A percentile compares a stretch with the other conserved stretches of the same genome.
phyloP scores from a whole-genome alignment of 2,797 vertebrate species.

The Menidia menidia region DNA sequence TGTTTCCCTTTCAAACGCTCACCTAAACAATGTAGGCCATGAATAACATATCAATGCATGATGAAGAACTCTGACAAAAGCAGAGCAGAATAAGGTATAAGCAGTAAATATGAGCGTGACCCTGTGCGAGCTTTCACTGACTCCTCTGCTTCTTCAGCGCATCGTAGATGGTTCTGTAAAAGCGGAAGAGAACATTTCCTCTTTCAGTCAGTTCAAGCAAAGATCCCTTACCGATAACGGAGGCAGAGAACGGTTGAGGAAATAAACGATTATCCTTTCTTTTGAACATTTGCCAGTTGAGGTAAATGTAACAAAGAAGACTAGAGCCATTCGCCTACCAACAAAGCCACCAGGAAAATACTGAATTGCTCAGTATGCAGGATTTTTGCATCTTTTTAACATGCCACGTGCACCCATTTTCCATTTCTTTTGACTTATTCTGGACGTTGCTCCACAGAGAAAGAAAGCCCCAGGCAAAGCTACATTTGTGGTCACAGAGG shows the following conservation, averaged over 20 bases:
- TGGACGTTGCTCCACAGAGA: neutral
- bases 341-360: neutral
- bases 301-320: neutral
- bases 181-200: neutral
- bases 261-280: neutral
- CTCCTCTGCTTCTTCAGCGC: neutral
- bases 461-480: neutral
- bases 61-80: neutral
- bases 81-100: neutral
- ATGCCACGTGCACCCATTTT: too few relatives aligned
- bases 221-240: neutral
- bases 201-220: neutral
- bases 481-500: neutral
- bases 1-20: neutral
- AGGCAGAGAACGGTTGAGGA: neutral
- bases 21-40: neutral
- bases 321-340: neutral
- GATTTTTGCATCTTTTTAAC: too few relatives aligned
- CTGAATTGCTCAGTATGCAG: too few relatives aligned
- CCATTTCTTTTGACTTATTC: too few relatives aligned
- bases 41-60: slow-evolving; percentile 5
- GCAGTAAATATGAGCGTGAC: neutral
- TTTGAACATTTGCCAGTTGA: neutral
- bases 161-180: neutral
- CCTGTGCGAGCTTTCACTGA: slow-evolving; percentile 5